Base-by-base conservation (phyloP, 2,113 vertebrate genomes). In the Telmatochromis sp. region DNA sequence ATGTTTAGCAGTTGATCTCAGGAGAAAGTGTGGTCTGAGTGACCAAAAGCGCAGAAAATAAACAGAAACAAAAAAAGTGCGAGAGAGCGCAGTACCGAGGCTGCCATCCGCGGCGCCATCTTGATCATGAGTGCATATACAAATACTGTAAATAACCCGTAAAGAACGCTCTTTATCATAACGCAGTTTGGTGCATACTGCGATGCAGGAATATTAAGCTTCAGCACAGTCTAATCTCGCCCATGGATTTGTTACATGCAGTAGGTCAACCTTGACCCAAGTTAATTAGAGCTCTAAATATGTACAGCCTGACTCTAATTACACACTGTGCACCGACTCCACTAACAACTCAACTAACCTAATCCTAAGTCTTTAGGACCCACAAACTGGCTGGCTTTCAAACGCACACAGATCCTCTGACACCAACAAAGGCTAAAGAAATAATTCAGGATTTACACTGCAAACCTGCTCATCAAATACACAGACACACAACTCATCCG, bases 271-370 rank as follows among this genome's bases (percentile, higher is more conserved):
- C 93, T 89, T 93, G 93, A 94, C 94, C 91, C 87, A 91, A 94
- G 90, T 93, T 95, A 92, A 96, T 96, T 95, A 95, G 80, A 87
- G 87, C 89, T 95, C 86, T 93, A 95, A 95, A 95, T 94, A 94
- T 94, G 91, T 94, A 92, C 84, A 94, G 87, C 86, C 81, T 84
- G 75, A 85, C 89, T 92, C 84, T 94, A 94, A 96, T 95, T 92
- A 94, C 91, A 89, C 87, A 84, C 80, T 81, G 89, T 7, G 23
- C 89, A 58, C 80, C 82, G 89, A 92, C 92, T 90, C 90, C 65
- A 31, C 88, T 93, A 95, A 93, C 82, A 87, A 94, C 84, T 88
- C 81, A 60, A 71, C 94, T 93, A 95, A 94, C 94, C 79, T 79
- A 79, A 86, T 89, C 83, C 80, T 26, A n/a, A 65, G 42, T 89